Evolutionary conservation across 2,797 vertebrate species (phyloP).

Genomic region (Eupleurogrammus muticus): DNA sequence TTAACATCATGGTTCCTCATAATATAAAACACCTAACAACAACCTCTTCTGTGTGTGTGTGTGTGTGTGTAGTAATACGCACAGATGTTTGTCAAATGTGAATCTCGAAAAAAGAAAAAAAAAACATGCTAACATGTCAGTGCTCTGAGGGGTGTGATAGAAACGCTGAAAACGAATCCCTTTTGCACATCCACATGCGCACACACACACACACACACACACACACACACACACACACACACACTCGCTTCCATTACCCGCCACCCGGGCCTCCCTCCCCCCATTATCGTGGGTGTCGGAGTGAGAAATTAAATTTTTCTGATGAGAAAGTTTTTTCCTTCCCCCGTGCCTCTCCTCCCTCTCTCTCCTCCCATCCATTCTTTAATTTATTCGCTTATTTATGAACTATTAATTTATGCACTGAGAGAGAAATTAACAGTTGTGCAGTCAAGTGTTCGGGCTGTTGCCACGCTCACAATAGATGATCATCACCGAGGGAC

Average conservation of each 20-base stretch:
- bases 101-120: slow-evolving; percentile 47
- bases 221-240: slow-evolving; percentile 27
- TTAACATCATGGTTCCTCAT: slow-evolving; percentile 24
- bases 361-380: slow-evolving; percentile 78
- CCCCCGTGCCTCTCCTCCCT: slow-evolving; percentile 70
- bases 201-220: slow-evolving; percentile 27
- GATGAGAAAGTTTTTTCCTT: slow-evolving; percentile 85
- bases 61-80: slow-evolving; percentile 53
- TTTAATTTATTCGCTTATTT: slow-evolving; percentile 88
- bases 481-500: slow-evolving; percentile 69
- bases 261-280: slow-evolving; percentile 55
- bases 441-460: slow-evolving; percentile 81
- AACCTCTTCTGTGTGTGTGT: not conserved
- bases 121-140: slow-evolving; percentile 60
- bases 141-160: slow-evolving; percentile 67
- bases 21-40: slow-evolving; percentile 10
- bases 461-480: slow-evolving; percentile 64
- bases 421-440: slow-evolving; percentile 82
- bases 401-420: slow-evolving; percentile 85
- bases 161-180: slow-evolving; percentile 67
- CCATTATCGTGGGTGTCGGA: slow-evolving; percentile 84
- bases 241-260: slow-evolving; percentile 56
- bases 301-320: slow-evolving; percentile 90
- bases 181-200: slow-evolving; percentile 30
- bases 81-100: slow-evolving; percentile 67